A percentile compares a stretch with the other conserved stretches of the same genome.
Evolutionary conservation across 2,113 vertebrate species (phyloP).

Genomic region (Pristiophorus japonicus): DNA sequence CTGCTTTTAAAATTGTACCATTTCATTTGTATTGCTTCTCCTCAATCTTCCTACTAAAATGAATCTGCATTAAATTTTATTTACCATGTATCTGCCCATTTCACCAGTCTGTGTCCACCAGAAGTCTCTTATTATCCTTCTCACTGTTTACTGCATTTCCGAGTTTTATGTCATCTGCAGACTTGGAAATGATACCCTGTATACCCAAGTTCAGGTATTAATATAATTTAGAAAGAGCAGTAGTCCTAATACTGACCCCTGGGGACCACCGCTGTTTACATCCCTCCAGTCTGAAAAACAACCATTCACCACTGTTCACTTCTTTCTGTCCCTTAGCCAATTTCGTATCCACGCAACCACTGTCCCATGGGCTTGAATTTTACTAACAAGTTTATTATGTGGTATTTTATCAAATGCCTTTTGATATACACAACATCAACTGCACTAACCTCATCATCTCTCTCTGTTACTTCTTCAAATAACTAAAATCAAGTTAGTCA

Average conservation of each 20-base stretch:
- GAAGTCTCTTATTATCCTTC: not conserved
- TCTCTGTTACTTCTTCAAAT: not conserved
- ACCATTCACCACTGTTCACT: not conserved
- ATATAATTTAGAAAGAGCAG: not conserved
- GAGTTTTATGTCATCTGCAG: not conserved
- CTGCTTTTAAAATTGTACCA: not conserved
- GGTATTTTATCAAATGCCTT: not conserved
- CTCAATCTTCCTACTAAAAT: not conserved
- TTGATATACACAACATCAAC: not conserved
- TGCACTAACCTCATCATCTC: not conserved
- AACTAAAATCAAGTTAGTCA: not conserved
- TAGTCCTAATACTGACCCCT: not conserved
- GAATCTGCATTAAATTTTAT: not conserved
- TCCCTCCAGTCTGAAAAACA: not conserved
- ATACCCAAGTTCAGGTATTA: not conserved
- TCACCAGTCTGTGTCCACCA: not conserved
- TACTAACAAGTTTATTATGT: not conserved
- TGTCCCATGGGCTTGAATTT: not conserved
- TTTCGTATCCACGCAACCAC: too few species aligned
- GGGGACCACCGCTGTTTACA: not conserved
- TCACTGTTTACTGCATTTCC: not conserved
- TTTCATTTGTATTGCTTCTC: not conserved
- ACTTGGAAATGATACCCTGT: not conserved
- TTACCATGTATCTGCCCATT: too few species aligned
- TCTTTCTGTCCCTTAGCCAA: not conserved